Evolutionary conservation across 2,797 vertebrate species (phyloP).

Genomic region (Argentina silus): DNA sequence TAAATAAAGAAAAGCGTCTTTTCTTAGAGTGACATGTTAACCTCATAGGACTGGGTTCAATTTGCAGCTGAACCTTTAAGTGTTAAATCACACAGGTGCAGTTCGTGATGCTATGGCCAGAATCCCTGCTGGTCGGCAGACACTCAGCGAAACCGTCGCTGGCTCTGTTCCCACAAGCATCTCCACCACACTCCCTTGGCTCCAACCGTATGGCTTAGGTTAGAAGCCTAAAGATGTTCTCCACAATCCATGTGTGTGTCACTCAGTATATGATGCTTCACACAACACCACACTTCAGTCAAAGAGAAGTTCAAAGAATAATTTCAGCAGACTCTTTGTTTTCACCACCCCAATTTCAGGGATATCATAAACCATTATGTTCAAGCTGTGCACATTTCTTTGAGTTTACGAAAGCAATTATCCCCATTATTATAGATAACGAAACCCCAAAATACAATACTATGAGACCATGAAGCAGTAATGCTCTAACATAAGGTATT

Average conservation of each 20-base stretch:
- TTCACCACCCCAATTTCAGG: too few species aligned
- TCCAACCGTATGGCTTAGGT: not conserved
- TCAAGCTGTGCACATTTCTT: not conserved
- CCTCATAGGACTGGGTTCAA: not conserved
- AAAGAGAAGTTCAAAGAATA: not conserved
- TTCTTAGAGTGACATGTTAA: not conserved
- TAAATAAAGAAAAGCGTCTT: not conserved
- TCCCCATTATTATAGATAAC: too few species aligned
- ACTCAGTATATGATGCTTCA: not conserved
- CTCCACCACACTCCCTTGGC: not conserved
- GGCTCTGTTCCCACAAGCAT: not conserved
- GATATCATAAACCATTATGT: not conserved
- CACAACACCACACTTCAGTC: not conserved
- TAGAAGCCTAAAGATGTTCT: not conserved
- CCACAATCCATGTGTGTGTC: not conserved
- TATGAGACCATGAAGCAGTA: not conserved
- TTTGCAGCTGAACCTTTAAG: not conserved
- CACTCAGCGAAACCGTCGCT: not conserved
- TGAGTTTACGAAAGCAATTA: not conserved
- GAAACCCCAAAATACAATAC: not conserved
- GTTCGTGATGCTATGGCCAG: not conserved
- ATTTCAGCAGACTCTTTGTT: not conserved
- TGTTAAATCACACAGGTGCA: not conserved
- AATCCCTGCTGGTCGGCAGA: not conserved
- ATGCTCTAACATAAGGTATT: not conserved